phyloP scores from a whole-genome alignment of 2,888 invertebrate species.

The Neocrepidodera transversa region DNA sequence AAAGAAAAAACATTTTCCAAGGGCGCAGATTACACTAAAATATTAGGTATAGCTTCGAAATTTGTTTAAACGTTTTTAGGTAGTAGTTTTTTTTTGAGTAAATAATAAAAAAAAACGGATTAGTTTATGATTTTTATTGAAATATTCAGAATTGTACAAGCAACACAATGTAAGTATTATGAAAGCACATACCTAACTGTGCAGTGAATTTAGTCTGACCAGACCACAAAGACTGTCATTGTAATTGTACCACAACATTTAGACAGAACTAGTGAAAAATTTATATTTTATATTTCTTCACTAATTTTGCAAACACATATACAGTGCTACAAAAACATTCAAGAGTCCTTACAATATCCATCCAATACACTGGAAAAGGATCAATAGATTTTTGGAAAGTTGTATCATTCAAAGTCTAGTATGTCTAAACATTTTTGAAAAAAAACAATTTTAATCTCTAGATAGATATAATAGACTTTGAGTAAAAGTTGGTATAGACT shows the following conservation, averaged over 20 bases:
- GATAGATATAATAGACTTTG: conserved; percentile 23
- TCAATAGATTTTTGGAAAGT: conserved; percentile 4
- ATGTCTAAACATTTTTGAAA: neutral
- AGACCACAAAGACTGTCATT: conserved; percentile 44
- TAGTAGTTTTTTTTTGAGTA: no score
- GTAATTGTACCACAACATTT: conserved; percentile 42
- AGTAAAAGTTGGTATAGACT: conserved; percentile 44
- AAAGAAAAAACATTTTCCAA: conserved; percentile 82
- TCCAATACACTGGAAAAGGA: conserved; percentile 29
- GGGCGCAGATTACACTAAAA: conserved; percentile 90
- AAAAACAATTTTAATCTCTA: neutral
- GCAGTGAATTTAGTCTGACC: conserved; percentile 50
- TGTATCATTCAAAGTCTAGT: neutral
- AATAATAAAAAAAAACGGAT: conserved; percentile 9
- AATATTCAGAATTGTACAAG: conserved; percentile 60
- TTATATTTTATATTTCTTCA: conserved; percentile 3
- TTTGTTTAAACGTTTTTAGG: conserved; percentile 70
- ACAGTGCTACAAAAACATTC: conserved; percentile 33
- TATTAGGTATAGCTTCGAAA: conserved; percentile 87
- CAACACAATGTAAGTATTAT: conserved; percentile 59
- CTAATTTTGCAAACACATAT: conserved; percentile 12
- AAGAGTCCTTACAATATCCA: conserved; percentile 31
- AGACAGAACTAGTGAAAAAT: conserved; percentile 18
- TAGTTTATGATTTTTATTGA: conserved; percentile 53
- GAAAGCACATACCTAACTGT: conserved; percentile 56